These are phyloP conservation scores for Ashinkailepas kermadecensis DNA, from an alignment of 2,888 invertebrate species.

Conservation along the genomic window DNA sequence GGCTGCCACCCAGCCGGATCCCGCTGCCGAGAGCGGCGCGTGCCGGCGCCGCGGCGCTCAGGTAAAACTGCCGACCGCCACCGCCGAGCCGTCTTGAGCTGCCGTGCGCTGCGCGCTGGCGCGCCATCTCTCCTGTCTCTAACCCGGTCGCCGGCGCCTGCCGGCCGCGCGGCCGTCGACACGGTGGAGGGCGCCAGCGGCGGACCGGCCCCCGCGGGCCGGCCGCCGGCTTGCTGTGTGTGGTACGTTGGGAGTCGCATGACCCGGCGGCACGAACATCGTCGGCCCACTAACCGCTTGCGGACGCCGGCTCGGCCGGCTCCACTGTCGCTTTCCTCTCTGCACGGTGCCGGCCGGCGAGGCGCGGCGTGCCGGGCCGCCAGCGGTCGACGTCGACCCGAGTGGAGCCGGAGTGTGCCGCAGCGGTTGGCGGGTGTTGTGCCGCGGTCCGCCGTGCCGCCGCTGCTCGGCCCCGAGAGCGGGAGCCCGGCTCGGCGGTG, in stretches of 20 bases:
- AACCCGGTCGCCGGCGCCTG: not conserved
- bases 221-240: too few relatives aligned
- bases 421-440: not conserved
- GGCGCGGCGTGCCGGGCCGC: too few relatives aligned
- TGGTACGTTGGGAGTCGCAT: too few relatives aligned
- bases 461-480: not conserved
- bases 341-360: not conserved
- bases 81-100: not conserved
- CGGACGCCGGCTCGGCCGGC: not conserved
- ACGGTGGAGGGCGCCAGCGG: too few relatives aligned
- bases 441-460: not conserved
- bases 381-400: not conserved
- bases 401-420: not conserved
- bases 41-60: not conserved
- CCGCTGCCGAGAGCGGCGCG: slow-evolving; percentile 27
- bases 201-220: too few relatives aligned
- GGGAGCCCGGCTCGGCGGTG: not conserved
- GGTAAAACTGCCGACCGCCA: not conserved
- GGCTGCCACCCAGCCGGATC: slow-evolving; percentile 27
- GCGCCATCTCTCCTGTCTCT: not conserved
- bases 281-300: slow-evolving; percentile 2
- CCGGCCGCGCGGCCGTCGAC: not conserved
- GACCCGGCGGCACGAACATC: not conserved
- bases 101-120: not conserved
- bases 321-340: not conserved